phyloP scores from a whole-genome alignment of 1,140 invertebrate species.

The Dreissena polymorpha region DNA sequence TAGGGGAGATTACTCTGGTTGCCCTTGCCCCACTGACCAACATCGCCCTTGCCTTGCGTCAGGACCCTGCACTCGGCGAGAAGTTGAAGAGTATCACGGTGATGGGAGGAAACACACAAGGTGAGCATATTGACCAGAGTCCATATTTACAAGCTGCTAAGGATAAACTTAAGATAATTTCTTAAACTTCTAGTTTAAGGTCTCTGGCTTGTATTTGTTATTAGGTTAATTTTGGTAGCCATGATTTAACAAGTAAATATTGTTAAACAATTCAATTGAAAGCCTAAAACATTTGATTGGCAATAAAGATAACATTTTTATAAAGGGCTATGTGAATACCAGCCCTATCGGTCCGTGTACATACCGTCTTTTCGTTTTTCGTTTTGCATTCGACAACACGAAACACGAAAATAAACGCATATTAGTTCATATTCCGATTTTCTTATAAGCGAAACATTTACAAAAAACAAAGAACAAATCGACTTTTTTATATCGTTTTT shows the following conservation, averaged over 20 bases:
- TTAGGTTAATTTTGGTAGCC: background rate
- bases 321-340: background rate
- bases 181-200: background rate
- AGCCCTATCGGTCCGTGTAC: too few species aligned
- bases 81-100: constrained; percentile 85
- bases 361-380: too few species aligned
- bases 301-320: background rate
- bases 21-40: constrained; percentile 89
- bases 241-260: background rate
- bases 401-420: too few species aligned
- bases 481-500: too few species aligned
- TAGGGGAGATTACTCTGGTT: constrained; percentile 81
- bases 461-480: too few species aligned
- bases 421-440: too few species aligned
- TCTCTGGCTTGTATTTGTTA: background rate
- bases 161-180: background rate
- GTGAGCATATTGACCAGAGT: constrained; percentile 44
- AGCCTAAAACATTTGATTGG: background rate
- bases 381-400: too few species aligned
- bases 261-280: background rate
- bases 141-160: background rate
- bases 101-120: constrained; percentile 87
- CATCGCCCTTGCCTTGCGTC: constrained; percentile 86
- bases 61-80: constrained; percentile 84
- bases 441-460: too few species aligned